Percentiles rank a stretch among this genome's conserved stretches.
phyloP scores from a whole-genome alignment of 2,888 invertebrate species.

The Endotricha flammealis region DNA sequence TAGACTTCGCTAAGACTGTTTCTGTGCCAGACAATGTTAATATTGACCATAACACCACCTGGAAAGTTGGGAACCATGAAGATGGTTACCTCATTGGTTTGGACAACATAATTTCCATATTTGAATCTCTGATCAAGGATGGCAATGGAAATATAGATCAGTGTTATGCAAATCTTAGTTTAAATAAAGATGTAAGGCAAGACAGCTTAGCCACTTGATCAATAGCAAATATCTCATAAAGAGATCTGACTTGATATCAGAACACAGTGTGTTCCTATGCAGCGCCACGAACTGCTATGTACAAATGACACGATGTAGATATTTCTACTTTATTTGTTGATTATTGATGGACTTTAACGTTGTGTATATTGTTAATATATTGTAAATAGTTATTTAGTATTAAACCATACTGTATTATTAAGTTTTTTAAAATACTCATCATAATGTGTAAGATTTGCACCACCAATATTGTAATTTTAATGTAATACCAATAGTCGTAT shows the following conservation, averaged over 20 bases:
- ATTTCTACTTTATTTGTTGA: slow-evolving; percentile 22
- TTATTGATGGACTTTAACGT: slow-evolving; percentile 26
- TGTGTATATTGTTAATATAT: slow-evolving; percentile 32
- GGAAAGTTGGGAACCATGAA: slow-evolving; percentile 97
- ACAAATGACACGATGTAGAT: slow-evolving; percentile 24
- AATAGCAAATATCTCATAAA: slow-evolving; percentile 26
- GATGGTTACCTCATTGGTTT: slow-evolving; percentile 96
- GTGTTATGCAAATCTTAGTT: slow-evolving; percentile 46
- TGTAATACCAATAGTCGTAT: too few relatives aligned
- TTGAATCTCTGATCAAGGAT: slow-evolving; percentile 80
- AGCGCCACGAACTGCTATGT: slow-evolving; percentile 32
- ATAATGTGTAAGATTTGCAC: slow-evolving; percentile 43
- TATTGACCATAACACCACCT: slow-evolving; percentile 89
- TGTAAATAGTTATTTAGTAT: slow-evolving; percentile 61
- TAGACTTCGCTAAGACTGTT: slow-evolving; percentile 98
- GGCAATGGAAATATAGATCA: slow-evolving; percentile 62
- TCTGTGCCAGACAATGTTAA: slow-evolving; percentile 84
- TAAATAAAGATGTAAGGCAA: slow-evolving; percentile 58
- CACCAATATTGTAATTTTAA: slow-evolving; percentile 40
- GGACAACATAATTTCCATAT: slow-evolving; percentile 92
- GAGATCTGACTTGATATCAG: slow-evolving; percentile 37
- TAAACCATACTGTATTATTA: slow-evolving; percentile 43
- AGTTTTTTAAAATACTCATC: slow-evolving; percentile 65
- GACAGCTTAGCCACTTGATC: slow-evolving; percentile 68
- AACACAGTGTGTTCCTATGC: slow-evolving; percentile 34